Conservation (phyloP, 2,797 vertebrate genomes). For the Odontamblyopus lacepedii region DNA sequence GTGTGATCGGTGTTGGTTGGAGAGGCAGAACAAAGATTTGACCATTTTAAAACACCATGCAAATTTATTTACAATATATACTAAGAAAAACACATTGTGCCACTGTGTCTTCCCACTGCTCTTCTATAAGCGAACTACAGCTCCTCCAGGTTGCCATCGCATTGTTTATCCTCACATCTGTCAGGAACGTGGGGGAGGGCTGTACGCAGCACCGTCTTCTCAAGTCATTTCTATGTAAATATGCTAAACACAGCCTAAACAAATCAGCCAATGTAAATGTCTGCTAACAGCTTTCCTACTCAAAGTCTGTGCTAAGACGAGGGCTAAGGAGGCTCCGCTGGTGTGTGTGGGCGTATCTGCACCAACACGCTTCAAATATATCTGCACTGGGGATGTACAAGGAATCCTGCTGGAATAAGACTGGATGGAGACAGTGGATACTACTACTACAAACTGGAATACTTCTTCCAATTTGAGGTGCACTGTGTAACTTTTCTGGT, state of each 20-base stretch:
- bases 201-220: neutral
- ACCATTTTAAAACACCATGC: neutral
- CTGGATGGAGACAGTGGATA: neutral
- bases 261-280: conserved; percentile 5
- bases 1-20: too few relatives aligned
- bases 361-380: neutral
- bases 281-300: conserved; percentile 8
- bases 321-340: neutral
- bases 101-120: neutral
- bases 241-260: conserved; percentile 6
- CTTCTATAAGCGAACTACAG: neutral
- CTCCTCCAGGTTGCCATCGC: neutral
- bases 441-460: too few relatives aligned
- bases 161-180: neutral
- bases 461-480: too few relatives aligned
- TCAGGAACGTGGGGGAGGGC: neutral
- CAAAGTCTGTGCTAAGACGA: conserved; percentile 2
- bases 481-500: too few relatives aligned
- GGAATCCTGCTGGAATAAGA: neutral
- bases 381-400: neutral
- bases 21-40: neutral
- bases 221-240: conserved; percentile 8
- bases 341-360: conserved; percentile 1
- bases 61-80: neutral
- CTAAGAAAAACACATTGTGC: too few relatives aligned